Conservation (phyloP, 2,888 invertebrate species). For the Strigamia transsilvanica region DNA sequence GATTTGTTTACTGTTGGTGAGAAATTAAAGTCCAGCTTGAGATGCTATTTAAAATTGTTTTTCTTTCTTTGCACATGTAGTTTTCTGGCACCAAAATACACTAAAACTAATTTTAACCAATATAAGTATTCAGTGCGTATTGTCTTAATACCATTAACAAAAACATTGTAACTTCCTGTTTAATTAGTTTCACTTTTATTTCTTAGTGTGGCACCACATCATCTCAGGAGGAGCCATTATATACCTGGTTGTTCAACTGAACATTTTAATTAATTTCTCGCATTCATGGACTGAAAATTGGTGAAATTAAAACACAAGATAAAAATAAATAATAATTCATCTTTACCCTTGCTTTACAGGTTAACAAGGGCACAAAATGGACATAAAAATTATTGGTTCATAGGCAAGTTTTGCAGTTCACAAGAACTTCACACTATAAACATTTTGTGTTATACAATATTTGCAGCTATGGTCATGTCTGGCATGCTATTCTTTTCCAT, state of each 20-base stretch:
- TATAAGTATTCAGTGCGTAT: too few relatives aligned
- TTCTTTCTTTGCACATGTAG: conserved; percentile 49
- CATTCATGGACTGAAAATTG: conserved; percentile 65
- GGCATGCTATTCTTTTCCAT: conserved; percentile 62
- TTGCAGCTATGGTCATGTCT: conserved; percentile 58
- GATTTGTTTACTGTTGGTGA: conserved; percentile 62
- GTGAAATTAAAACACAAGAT: too few relatives aligned
- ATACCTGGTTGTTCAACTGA: conserved; percentile 65
- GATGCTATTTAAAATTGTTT: background rate
- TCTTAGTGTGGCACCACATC: conserved; percentile 66
- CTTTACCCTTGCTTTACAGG: conserved; percentile 55
- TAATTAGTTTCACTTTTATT: conserved; percentile 54
- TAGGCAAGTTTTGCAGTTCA: conserved; percentile 59
- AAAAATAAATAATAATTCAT: too few relatives aligned
- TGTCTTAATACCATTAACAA: too few relatives aligned
- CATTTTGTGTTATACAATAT: background rate
- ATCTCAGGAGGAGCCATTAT: conserved; percentile 65
- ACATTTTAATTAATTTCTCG: conserved; percentile 66
- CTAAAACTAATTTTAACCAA: background rate
- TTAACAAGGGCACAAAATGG: conserved; percentile 61
- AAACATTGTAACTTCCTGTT: too few relatives aligned
- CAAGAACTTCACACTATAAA: background rate
- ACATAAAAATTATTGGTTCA: conserved; percentile 62
- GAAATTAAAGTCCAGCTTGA: conserved; percentile 50
- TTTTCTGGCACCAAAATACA: background rate